These are phyloP conservation scores for Leptopilina drosophilae DNA, from an alignment of 2,888 invertebrate species.

Conservation along the genomic window DNA sequence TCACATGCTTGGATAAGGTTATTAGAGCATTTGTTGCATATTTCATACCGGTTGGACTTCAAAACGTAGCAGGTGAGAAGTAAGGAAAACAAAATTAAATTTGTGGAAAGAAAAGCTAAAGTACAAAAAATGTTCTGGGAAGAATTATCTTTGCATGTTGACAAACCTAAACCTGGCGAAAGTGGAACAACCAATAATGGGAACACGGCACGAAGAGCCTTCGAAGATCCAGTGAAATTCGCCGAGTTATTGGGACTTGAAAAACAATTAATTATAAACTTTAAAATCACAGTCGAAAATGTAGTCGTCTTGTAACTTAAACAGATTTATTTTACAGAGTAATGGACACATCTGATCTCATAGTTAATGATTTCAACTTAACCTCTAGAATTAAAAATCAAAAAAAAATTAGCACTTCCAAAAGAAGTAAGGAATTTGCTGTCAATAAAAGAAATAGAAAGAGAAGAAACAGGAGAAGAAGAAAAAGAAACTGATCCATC, in stretches of 20 bases:
- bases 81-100: neutral
- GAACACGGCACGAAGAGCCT: neutral
- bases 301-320: too few species aligned
- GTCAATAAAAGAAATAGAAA: too few species aligned
- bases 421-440: too few species aligned
- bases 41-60: neutral
- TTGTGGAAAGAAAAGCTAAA: neutral
- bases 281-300: neutral
- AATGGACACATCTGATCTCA: too few species aligned
- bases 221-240: neutral
- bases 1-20: neutral
- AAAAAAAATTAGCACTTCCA: too few species aligned
- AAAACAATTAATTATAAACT: neutral
- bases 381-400: too few species aligned
- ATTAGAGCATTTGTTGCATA: neutral
- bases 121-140: neutral
- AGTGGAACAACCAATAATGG: neutral
- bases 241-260: neutral
- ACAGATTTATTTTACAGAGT: too few species aligned
- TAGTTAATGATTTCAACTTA: too few species aligned
- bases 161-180: neutral
- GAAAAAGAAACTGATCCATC: too few species aligned
- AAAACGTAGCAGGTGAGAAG: neutral
- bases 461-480: too few species aligned
- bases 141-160: neutral